A percentile compares a stretch with the other conserved stretches of the same genome.
phyloP scores from a whole-genome alignment of 2,888 invertebrate genomes.

The Lasioglossum zephyrum region DNA sequence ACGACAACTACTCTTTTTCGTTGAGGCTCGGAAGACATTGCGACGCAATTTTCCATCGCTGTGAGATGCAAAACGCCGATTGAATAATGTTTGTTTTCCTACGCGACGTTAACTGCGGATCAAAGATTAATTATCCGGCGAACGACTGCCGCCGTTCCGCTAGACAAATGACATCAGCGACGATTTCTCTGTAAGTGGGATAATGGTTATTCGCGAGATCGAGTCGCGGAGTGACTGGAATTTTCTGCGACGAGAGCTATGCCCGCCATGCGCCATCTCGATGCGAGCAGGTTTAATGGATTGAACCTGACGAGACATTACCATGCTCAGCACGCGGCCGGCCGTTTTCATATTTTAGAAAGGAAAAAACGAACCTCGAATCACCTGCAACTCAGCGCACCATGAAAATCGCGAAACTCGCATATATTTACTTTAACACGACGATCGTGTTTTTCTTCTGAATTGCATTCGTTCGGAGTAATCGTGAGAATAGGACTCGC shows the following conservation, averaged over 20 bases:
- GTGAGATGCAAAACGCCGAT: not conserved
- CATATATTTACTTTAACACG: not conserved
- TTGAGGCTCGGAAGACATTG: not conserved
- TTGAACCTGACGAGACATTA: conserved; percentile 13
- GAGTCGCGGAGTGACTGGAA: conserved; percentile 76
- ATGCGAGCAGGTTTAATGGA: conserved; percentile 22
- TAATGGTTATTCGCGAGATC: conserved; percentile 77
- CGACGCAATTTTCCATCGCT: not conserved
- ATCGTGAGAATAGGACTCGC: not conserved
- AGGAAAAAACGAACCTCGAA: conserved; percentile 21
- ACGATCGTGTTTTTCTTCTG: not conserved
- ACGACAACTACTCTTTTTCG: no score
- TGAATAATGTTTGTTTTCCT: conserved; percentile 22
- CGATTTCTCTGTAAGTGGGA: conserved; percentile 80
- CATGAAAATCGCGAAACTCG: conserved; percentile 12
- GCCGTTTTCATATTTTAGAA: conserved; percentile 42
- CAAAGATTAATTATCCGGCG: conserved; percentile 57
- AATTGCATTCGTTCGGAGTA: not conserved
- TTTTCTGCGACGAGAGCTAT: conserved; percentile 63
- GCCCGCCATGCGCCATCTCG: not conserved
- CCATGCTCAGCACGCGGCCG: conserved; percentile 16
- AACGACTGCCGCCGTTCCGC: conserved; percentile 39
- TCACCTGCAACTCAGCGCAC: not conserved
- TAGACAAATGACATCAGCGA: conserved; percentile 63
- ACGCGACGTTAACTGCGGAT: conserved; percentile 12